Conservation (phyloP, 2,113 vertebrate species). For the Alectura lathami region DNA sequence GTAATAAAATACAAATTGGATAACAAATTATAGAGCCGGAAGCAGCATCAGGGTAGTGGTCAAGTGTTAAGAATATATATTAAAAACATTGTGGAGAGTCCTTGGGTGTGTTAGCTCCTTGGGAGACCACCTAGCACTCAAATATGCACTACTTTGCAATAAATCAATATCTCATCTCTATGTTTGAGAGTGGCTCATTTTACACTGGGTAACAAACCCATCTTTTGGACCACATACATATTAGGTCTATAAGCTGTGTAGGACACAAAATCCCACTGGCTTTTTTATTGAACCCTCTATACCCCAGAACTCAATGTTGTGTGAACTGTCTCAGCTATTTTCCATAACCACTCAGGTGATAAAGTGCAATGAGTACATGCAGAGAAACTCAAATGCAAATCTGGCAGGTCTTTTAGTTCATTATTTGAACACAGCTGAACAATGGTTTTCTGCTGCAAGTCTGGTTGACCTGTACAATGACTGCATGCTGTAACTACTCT, state of each 20-base stretch:
- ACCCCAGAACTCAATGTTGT: accelerated
- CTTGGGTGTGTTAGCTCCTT: too few species aligned
- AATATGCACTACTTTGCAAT: too few species aligned
- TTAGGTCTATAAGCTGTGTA: not conserved
- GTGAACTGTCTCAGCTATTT: not conserved
- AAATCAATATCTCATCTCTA: too few species aligned
- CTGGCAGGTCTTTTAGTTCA: not conserved
- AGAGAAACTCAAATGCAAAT: not conserved
- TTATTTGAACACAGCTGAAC: not conserved
- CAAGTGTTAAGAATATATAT: too few species aligned
- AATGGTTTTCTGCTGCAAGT: not conserved
- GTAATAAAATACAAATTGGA: too few species aligned
- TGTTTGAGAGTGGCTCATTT: too few species aligned
- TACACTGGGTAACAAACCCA: too few species aligned
- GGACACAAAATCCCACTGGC: not conserved
- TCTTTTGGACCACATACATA: too few species aligned
- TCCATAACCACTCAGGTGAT: not conserved
- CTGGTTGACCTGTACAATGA: not conserved
- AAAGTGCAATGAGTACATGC: not conserved
- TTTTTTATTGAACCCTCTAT: not conserved
- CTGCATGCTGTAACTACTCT: not conserved
- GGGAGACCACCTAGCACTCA: too few species aligned
- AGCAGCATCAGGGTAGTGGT: too few species aligned
- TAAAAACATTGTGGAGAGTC: too few species aligned
- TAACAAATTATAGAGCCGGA: too few species aligned